Evolutionary conservation across 2,888 invertebrate genomes (phyloP).

Genomic region (Mayetiola destructor): DNA sequence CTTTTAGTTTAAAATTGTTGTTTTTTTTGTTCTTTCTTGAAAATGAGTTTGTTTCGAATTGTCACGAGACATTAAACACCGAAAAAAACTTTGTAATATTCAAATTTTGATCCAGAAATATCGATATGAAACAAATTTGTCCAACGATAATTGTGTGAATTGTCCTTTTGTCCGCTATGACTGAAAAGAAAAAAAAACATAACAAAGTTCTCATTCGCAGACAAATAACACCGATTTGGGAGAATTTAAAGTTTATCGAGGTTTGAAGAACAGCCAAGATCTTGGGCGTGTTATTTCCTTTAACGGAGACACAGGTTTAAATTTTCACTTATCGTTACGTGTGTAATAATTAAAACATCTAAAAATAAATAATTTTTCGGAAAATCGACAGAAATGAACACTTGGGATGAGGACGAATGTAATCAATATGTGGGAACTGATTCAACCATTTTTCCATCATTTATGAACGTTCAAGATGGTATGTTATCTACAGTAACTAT

Average conservation of each 20-base stretch:
- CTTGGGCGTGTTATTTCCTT: constrained; percentile 59
- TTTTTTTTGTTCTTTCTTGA: no score
- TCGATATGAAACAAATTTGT: no score
- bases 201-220: constrained; percentile 42
- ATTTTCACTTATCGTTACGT: neutral
- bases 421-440: constrained; percentile 70
- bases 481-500: constrained; percentile 27
- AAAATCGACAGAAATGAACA: constrained; percentile 34
- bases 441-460: constrained; percentile 75
- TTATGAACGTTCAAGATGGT: constrained; percentile 47
- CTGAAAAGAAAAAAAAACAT: no score
- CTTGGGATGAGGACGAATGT: constrained; percentile 57
- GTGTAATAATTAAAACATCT: no score
- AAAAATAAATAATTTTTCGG: neutral
- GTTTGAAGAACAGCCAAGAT: constrained; percentile 53
- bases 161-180: no score
- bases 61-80: no score
- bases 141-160: no score
- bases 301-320: constrained; percentile 41
- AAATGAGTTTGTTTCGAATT: no score
- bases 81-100: no score
- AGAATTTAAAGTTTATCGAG: constrained; percentile 58
- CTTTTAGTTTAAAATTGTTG: no score
- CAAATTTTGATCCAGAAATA: no score
- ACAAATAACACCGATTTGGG: constrained; percentile 57